Evolutionary conservation across 2,113 vertebrate genomes (phyloP).

Genomic region (Macrotis lagotis): DNA sequence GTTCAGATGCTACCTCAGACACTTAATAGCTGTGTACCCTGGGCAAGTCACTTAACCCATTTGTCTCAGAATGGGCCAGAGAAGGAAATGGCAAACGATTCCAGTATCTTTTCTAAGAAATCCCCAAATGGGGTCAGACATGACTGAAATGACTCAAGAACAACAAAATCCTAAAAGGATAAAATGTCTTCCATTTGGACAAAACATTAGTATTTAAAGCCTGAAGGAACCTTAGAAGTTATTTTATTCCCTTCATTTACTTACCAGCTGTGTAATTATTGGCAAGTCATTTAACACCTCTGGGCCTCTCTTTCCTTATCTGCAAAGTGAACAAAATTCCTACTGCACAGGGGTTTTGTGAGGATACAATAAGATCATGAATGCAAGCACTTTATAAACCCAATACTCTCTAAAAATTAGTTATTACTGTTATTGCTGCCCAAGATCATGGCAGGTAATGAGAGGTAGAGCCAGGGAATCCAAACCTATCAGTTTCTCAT

Average conservation of each 20-base stretch:
- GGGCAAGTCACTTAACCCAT: not conserved
- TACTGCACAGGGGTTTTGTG: not conserved
- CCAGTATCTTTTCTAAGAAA: too few relatives aligned
- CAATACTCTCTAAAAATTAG: not conserved
- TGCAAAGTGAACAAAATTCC: too few relatives aligned
- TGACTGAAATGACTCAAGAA: not conserved
- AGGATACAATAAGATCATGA: not conserved
- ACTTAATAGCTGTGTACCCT: not conserved
- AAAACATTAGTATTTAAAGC: not conserved
- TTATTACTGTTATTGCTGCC: not conserved
- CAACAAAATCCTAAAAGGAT: not conserved
- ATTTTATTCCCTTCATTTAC: not conserved
- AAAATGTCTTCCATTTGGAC: not conserved
- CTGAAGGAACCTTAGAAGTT: not conserved
- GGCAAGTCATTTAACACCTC: not conserved
- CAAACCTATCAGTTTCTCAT: not conserved
- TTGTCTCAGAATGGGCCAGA: not conserved
- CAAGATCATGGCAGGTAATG: not conserved
- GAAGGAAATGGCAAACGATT: not conserved
- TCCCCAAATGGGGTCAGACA: too few relatives aligned
- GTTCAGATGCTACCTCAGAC: not conserved
- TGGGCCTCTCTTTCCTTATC: too few relatives aligned
- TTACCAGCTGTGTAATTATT: not conserved
- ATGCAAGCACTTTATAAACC: not conserved
- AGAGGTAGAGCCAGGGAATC: not conserved